These are phyloP conservation scores for Sinonovacula constricta DNA, from an alignment of 1,140 invertebrate species.

Conservation along the genomic window DNA sequence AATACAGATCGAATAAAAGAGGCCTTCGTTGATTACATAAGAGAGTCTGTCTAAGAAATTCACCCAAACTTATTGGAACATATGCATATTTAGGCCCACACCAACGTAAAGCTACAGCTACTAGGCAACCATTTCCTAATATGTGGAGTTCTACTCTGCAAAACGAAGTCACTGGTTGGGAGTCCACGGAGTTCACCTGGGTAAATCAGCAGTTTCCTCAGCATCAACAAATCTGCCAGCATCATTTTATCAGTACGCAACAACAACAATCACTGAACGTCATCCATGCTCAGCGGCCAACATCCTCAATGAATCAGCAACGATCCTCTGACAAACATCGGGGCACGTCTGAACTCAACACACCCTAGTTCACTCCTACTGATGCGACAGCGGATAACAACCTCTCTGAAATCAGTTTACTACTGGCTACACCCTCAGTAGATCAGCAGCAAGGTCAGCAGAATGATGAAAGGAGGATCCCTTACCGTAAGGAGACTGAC, in stretches of 20 bases:
- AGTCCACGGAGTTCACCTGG: not conserved
- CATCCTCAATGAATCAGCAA: not conserved
- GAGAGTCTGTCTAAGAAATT: conserved; percentile 6
- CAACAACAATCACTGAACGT: not conserved
- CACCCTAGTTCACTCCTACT: no score
- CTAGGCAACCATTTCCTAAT: not conserved
- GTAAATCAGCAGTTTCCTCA: conserved; percentile 13
- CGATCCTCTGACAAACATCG: not conserved
- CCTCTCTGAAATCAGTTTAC: no score
- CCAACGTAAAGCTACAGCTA: not conserved
- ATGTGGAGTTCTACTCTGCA: conserved; percentile 6
- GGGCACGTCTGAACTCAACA: not conserved
- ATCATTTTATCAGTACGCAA: no score
- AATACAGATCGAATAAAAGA: conserved; percentile 16
- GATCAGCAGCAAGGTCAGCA: no score
- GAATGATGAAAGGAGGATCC: no score
- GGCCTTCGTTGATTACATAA: conserved; percentile 3
- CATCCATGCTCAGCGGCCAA: not conserved
- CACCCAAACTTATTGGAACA: not conserved
- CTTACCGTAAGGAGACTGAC: no score
- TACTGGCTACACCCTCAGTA: no score
- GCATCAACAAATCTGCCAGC: conserved; percentile 2
- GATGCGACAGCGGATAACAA: no score
- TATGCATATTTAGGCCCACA: conserved; percentile 3
- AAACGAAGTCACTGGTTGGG: not conserved